Conservation (phyloP, 2,888 invertebrate species). For the Lasius fuliginosus region DNA sequence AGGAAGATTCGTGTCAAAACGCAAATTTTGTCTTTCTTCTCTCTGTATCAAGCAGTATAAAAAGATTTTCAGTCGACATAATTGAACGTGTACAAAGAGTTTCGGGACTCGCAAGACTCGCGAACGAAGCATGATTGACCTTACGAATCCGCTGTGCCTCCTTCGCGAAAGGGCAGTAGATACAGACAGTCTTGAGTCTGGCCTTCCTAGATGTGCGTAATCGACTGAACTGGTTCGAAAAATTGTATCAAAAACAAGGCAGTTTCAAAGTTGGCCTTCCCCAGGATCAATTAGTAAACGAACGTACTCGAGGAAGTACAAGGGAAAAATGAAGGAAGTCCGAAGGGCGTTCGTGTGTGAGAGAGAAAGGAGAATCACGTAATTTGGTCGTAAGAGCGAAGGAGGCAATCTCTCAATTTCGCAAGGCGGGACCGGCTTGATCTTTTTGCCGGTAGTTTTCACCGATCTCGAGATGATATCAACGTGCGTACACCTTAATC, state of each 20-base stretch:
- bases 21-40: not conserved
- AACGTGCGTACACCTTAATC: slow-evolving; percentile 45
- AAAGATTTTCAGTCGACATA: not conserved
- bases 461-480: slow-evolving; percentile 47
- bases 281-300: slow-evolving; percentile 58
- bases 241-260: slow-evolving; percentile 45
- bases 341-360: slow-evolving; percentile 23
- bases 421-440: slow-evolving; percentile 18
- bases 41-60: not conserved
- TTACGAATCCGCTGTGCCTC: slow-evolving; percentile 35
- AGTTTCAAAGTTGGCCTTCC: slow-evolving; percentile 22
- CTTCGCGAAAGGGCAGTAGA: slow-evolving; percentile 68
- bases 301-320: slow-evolving; percentile 37
- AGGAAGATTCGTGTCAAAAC: slow-evolving; percentile 30
- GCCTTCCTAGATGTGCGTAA: slow-evolving; percentile 57
- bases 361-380: slow-evolving; percentile 4
- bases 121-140: slow-evolving; percentile 45
- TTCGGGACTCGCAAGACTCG: slow-evolving; percentile 27
- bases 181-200: slow-evolving; percentile 69
- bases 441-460: slow-evolving; percentile 31
- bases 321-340: slow-evolving; percentile 54
- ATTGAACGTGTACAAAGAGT: slow-evolving; percentile 23
- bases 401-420: slow-evolving; percentile 44
- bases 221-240: slow-evolving; percentile 17
- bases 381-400: slow-evolving; percentile 68